Percentiles rank a stretch among this genome's conserved stretches.
Evolutionary conservation across 2,888 invertebrate genomes (phyloP).

Genomic region (Platerodrilus igneus): DNA sequence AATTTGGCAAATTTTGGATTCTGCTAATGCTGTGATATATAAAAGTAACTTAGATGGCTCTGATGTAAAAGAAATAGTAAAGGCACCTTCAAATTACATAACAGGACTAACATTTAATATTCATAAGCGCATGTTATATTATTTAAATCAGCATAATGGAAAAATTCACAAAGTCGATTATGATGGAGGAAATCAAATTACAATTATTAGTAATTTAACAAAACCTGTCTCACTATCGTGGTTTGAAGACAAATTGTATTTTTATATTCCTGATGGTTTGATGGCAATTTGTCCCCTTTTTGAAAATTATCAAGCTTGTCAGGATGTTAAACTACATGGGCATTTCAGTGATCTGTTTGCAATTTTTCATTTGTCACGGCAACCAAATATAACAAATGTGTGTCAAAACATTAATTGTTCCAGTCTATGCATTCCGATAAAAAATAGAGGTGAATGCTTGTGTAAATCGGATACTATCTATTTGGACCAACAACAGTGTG

Average conservation of each 20-base stretch:
- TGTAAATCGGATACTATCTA: too few relatives aligned
- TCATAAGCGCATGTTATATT: conserved; percentile 64
- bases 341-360: conserved; percentile 51
- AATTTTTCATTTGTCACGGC: conserved; percentile 54
- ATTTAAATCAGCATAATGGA: conserved; percentile 61
- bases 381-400: conserved; percentile 49
- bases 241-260: conserved; percentile 74
- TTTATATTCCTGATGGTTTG: conserved; percentile 55
- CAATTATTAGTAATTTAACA: conserved; percentile 49
- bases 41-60: conserved; percentile 54
- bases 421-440: conserved; percentile 58
- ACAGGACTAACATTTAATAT: conserved; percentile 51
- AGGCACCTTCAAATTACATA: conserved; percentile 38
- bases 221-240: conserved; percentile 63
- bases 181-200: conserved; percentile 46
- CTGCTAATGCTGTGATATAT: conserved; percentile 51
- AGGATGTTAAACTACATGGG: conserved; percentile 46
- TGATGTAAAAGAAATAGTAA: conserved; percentile 46
- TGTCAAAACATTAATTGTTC: conserved; percentile 55
- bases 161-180: conserved; percentile 53
- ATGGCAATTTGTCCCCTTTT: conserved; percentile 59
- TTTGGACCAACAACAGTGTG: too few relatives aligned
- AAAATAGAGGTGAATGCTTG: conserved; percentile 51
- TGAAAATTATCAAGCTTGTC: conserved; percentile 50
- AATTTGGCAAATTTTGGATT: conserved; percentile 46